Percentiles rank a stretch among this genome's conserved stretches.
These are phyloP conservation scores for Beroe forskalii DNA, from an alignment of 37 sponge, comb jelly and placozoan genomes.

Conservation along the genomic window DNA sequence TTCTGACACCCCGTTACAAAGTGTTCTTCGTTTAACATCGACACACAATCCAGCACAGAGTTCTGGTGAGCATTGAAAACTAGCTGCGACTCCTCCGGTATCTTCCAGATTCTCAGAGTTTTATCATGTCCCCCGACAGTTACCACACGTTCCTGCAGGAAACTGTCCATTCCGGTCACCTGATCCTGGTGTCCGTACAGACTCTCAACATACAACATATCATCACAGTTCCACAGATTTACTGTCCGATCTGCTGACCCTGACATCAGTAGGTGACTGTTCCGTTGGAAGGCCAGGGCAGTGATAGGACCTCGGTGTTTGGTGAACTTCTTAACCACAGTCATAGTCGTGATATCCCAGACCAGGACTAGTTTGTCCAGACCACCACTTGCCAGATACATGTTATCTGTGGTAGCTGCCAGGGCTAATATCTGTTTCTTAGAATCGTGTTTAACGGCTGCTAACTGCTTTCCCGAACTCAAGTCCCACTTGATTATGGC, in stretches of 20 bases:
- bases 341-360: constrained; percentile 77
- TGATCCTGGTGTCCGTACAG: constrained; percentile 94
- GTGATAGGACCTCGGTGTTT: constrained; percentile 85
- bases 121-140: constrained; percentile 85
- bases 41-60: constrained; percentile 82
- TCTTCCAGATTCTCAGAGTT: constrained; percentile 87
- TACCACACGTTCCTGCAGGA: constrained; percentile 83
- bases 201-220: constrained; percentile 94
- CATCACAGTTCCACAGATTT: constrained; percentile 94
- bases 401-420: constrained; percentile 51
- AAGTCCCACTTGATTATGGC: constrained; percentile 85
- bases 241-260: constrained; percentile 88
- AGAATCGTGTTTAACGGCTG: not conserved
- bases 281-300: constrained; percentile 80
- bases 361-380: constrained; percentile 75
- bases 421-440: constrained; percentile 49
- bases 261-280: constrained; percentile 88
- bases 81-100: constrained; percentile 91
- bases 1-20: constrained; percentile 91
- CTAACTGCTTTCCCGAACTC: constrained; percentile 66
- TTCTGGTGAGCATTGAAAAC: constrained; percentile 90
- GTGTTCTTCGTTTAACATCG: constrained; percentile 83
- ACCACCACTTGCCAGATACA: constrained; percentile 90
- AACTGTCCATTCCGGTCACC: constrained; percentile 85
- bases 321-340: constrained; percentile 80